Evolutionary conservation across 2,113 vertebrate species (phyloP).

Genomic region (Cavia porcellus): DNA sequence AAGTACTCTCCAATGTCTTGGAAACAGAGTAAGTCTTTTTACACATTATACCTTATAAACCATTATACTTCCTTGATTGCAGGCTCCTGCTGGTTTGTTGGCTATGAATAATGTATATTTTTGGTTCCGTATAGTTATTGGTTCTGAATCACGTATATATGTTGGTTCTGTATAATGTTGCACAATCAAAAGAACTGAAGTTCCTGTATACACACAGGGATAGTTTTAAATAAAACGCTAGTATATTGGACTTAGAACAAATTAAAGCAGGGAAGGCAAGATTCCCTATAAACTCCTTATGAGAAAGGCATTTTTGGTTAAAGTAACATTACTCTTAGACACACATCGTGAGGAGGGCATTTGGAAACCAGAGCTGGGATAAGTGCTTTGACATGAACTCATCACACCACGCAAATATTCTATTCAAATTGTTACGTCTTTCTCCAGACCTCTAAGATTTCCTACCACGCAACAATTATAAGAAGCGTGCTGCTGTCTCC

Average conservation of each 20-base stretch:
- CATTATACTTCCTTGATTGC: not conserved
- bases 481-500: not conserved
- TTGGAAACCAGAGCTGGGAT: not conserved
- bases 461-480: not conserved
- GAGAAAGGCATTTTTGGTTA: not conserved
- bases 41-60: not conserved
- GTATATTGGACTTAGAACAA: not conserved
- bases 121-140: too few species aligned
- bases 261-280: not conserved
- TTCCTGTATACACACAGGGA: not conserved
- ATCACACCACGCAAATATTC: not conserved
- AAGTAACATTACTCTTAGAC: not conserved
- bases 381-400: not conserved
- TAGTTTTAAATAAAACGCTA: slow-evolving; percentile 13
- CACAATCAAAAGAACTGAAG: not conserved
- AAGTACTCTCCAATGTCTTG: not conserved
- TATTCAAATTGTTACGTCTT: not conserved
- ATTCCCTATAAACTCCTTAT: not conserved
- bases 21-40: not conserved
- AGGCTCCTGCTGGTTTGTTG: not conserved
- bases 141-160: too few species aligned
- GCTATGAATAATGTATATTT: not conserved
- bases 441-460: not conserved
- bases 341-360: not conserved
- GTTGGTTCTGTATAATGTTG: not conserved